phyloP scores from a whole-genome alignment of 1,140 invertebrate species.

The Drosophila hydei region DNA sequence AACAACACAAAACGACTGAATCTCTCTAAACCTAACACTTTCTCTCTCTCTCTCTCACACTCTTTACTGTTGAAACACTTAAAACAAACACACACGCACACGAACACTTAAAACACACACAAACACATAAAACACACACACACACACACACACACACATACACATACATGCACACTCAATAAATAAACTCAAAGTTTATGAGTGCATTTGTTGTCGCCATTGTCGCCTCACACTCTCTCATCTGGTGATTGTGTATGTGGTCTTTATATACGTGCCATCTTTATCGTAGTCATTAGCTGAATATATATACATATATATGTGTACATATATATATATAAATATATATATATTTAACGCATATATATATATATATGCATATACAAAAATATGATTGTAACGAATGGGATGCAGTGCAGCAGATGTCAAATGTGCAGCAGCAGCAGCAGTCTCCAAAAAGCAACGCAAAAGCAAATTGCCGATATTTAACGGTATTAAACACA shows the following conservation, averaged over 20 bases:
- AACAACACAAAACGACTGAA: slow-evolving; percentile 65
- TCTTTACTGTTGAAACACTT: slow-evolving; percentile 1
- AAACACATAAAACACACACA: slow-evolving; percentile 28
- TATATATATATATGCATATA: slow-evolving; percentile 35
- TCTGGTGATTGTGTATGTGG: slow-evolving; percentile 83
- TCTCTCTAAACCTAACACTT: slow-evolving; percentile 17
- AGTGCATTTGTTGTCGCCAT: slow-evolving; percentile 66
- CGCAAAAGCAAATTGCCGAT: slow-evolving; percentile 5
- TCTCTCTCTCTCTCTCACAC: too few species aligned
- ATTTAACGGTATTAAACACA: slow-evolving; percentile 16
- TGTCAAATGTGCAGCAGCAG: slow-evolving; percentile 35
- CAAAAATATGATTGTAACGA: slow-evolving; percentile 17
- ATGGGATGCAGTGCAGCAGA: slow-evolving; percentile 52
- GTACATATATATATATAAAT: too few species aligned
- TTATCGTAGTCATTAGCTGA: slow-evolving; percentile 82
- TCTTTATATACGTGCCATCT: slow-evolving; percentile 84
- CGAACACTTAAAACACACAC: slow-evolving; percentile 2
- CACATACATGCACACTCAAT: slow-evolving; percentile 21
- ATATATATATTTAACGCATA: slow-evolving; percentile 3
- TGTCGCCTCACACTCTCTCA: slow-evolving; percentile 79
- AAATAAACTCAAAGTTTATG: slow-evolving; percentile 67
- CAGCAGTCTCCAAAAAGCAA: slow-evolving; percentile 7
- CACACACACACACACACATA: slow-evolving; percentile 23
- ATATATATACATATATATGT: slow-evolving; percentile 36
- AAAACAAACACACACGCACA: not conserved